phyloP scores from a whole-genome alignment of 92 coral and sea anemone genomes.

The Epizoanthus scotinus region DNA sequence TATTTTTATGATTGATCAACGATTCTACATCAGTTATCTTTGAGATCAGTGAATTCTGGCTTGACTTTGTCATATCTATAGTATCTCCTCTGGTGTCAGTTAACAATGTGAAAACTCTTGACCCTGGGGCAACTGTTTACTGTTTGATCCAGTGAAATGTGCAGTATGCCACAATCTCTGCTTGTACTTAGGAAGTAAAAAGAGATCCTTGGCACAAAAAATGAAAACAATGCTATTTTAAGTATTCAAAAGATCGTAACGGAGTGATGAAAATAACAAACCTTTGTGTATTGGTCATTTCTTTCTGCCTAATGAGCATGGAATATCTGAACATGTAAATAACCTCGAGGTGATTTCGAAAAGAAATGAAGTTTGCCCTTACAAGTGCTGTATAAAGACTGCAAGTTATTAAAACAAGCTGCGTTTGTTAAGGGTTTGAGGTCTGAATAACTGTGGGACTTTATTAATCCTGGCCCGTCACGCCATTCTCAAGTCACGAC shows the following conservation, averaged over 20 bases:
- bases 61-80: too few relatives aligned
- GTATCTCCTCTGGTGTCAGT: too few relatives aligned
- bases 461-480: not conserved
- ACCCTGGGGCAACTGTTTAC: too few relatives aligned
- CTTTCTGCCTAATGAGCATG: not conserved
- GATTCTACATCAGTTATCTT: too few relatives aligned
- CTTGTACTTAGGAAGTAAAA: too few relatives aligned
- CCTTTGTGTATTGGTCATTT: not conserved
- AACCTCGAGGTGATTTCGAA: conserved; percentile 1
- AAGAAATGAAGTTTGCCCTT: not conserved
- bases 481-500: conserved; percentile 34
- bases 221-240: too few relatives aligned
- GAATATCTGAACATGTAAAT: not conserved
- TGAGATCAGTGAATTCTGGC: too few relatives aligned
- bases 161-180: too few relatives aligned
- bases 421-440: conserved; percentile 5
- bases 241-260: not conserved
- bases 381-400: not conserved
- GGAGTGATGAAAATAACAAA: not conserved
- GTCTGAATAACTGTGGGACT: not conserved
- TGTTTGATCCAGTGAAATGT: too few relatives aligned
- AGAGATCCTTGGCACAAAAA: too few relatives aligned
- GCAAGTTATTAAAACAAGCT: not conserved
- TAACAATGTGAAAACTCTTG: too few relatives aligned
- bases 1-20: too few relatives aligned